Percentiles rank a stretch among this genome's conserved stretches.
Evolutionary conservation across 2,888 invertebrate species (phyloP).

Genomic region (Gryllus longicercus): DNA sequence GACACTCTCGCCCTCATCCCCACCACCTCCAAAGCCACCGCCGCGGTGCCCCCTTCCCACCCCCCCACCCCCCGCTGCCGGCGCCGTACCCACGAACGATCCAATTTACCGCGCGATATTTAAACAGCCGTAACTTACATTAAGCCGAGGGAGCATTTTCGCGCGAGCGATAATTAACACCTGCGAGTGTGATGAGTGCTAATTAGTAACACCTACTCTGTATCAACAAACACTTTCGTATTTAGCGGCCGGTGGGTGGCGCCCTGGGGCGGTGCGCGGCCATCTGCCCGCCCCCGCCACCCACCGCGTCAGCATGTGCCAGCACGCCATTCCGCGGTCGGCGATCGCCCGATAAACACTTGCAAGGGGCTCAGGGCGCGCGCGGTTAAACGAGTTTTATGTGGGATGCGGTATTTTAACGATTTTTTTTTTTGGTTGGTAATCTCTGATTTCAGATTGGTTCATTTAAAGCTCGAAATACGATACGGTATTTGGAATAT

Average conservation of each 20-base stretch:
- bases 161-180: constrained; percentile 4
- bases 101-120: constrained; percentile 4
- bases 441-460: background rate
- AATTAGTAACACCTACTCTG: constrained; percentile 17
- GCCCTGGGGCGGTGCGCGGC: background rate
- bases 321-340: no score
- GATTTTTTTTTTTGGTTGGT: background rate
- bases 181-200: constrained; percentile 2
- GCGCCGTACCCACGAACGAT: background rate
- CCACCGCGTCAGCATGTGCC: no score
- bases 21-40: no score
- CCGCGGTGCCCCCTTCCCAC: no score
- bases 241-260: background rate
- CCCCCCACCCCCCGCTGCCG: no score
- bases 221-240: constrained; percentile 6
- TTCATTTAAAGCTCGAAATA: background rate
- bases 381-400: no score
- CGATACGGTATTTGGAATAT: background rate
- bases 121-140: constrained; percentile 1
- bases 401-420: background rate
- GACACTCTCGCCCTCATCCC: no score
- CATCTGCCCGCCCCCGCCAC: no score
- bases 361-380: no score
- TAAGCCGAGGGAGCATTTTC: background rate
- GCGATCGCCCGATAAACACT: no score